Conservation (phyloP, 2,797 vertebrate genomes). For the Gallirallus australis region DNA sequence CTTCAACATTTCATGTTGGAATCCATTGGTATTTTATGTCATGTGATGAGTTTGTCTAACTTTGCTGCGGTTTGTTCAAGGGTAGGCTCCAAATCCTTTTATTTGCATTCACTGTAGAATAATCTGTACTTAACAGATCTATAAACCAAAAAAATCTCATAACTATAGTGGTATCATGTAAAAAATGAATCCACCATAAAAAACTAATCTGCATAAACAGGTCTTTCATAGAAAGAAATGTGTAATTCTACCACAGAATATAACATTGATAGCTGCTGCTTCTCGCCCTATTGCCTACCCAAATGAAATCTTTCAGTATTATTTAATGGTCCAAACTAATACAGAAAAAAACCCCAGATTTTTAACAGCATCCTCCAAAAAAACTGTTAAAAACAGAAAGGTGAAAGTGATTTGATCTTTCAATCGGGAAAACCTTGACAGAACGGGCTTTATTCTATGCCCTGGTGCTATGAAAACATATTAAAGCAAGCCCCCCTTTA, state of each 20-base stretch:
- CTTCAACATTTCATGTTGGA: background rate
- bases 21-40: background rate
- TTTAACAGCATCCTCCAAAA: background rate
- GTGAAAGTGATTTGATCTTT: background rate
- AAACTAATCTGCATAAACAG: fast-evolving
- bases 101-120: background rate
- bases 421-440: background rate
- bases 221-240: background rate
- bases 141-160: background rate
- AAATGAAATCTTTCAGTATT: background rate
- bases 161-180: background rate
- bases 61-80: background rate
- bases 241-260: background rate
- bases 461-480: background rate
- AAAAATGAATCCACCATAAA: background rate
- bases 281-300: background rate
- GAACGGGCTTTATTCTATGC: background rate
- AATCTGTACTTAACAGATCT: background rate
- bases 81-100: background rate
- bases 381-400: background rate
- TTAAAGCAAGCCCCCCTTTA: background rate
- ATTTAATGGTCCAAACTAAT: background rate
- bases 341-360: background rate
- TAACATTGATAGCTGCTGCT: background rate
- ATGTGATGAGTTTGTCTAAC: background rate